Conservation (phyloP, 2,888 invertebrate species). For the Dichetophora obliterata region DNA sequence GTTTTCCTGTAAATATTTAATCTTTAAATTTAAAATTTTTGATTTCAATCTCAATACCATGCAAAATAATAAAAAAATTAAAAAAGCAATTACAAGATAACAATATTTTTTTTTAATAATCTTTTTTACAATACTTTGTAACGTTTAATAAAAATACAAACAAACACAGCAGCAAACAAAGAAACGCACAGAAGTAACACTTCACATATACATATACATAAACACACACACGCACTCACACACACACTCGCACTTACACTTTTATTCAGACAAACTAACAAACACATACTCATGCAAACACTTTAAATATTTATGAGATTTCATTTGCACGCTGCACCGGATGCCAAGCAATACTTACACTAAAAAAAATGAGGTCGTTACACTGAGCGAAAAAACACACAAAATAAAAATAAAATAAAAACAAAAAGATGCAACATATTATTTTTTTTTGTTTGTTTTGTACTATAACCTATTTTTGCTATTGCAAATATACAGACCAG, state of each 20-base stretch:
- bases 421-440: not conserved
- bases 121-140: not conserved
- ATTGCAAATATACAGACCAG: too few species aligned
- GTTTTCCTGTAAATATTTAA: too few species aligned
- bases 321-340: slow-evolving; percentile 48
- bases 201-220: too few species aligned
- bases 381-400: slow-evolving; percentile 47
- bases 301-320: slow-evolving; percentile 7
- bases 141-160: slow-evolving; percentile 10
- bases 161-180: not conserved
- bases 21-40: too few species aligned
- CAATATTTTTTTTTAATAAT: slow-evolving; percentile 3
- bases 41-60: not conserved
- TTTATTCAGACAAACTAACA: not conserved
- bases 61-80: not conserved
- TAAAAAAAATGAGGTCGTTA: slow-evolving; percentile 54
- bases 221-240: slow-evolving; percentile 8
- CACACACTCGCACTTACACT: not conserved
- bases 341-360: slow-evolving; percentile 11
- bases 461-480: not conserved
- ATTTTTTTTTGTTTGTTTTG: not conserved
- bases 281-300: not conserved
- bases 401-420: not conserved
- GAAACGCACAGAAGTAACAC: not conserved
- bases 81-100: not conserved